These are phyloP conservation scores for Microcaecilia unicolor DNA, from an alignment of 2,797 vertebrate genomes.

Conservation along the genomic window DNA sequence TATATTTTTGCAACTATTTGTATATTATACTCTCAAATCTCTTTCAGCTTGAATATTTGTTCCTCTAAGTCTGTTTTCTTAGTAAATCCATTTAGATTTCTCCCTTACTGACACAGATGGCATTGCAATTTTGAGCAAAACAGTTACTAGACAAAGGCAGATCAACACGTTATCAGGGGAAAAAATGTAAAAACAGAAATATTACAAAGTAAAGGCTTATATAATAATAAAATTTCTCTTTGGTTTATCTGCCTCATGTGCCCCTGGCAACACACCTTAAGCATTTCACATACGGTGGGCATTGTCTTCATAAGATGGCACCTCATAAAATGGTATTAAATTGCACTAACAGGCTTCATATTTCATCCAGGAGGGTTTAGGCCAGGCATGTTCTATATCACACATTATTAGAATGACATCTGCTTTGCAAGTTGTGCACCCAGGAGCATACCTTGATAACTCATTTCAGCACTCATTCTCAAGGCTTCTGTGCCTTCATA, in stretches of 20 bases:
- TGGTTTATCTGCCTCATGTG: constrained; percentile 70
- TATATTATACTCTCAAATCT: constrained; percentile 26
- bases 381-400: constrained; percentile 76
- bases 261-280: constrained; percentile 73
- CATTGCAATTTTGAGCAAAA: too few relatives aligned
- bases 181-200: constrained; percentile 73
- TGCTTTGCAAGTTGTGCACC: constrained; percentile 83
- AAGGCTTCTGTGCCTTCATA: constrained; percentile 67
- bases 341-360: constrained; percentile 79
- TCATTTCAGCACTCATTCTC: constrained; percentile 67
- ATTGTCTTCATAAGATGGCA: constrained; percentile 73
- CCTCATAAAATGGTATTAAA: constrained; percentile 98
- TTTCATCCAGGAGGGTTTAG: constrained; percentile 82
- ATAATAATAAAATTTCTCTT: constrained; percentile 92
- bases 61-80: constrained; percentile 13
- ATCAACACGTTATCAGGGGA: constrained; percentile 56
- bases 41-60: constrained; percentile 28
- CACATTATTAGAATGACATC: constrained; percentile 95
- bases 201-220: constrained; percentile 85
- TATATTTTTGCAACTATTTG: constrained; percentile 31
- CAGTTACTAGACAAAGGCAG: constrained; percentile 48
- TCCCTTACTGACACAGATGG: constrained; percentile 42
- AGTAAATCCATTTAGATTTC: constrained; percentile 35
- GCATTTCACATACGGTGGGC: constrained; percentile 67
- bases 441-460: constrained; percentile 81